Percentiles rank a stretch among this genome's conserved stretches.
Conservation (phyloP, 2,888 invertebrate genomes). For the Hypena proboscidalis region DNA sequence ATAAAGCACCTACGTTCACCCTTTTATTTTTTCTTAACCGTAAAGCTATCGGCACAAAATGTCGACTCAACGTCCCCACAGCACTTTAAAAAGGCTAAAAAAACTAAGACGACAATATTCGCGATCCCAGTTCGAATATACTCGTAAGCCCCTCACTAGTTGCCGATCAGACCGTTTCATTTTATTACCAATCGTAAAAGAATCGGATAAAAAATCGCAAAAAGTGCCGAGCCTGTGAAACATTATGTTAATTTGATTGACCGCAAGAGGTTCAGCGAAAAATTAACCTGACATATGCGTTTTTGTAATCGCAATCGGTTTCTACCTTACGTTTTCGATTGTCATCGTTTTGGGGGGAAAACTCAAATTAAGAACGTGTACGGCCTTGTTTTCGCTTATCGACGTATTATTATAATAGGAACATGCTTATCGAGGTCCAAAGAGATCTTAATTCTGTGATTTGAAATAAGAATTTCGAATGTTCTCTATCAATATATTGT, state of each 20-base stretch:
- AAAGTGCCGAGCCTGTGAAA: conserved; percentile 50
- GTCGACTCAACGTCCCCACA: conserved; percentile 11
- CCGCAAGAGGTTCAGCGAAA: conserved; percentile 35
- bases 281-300: conserved; percentile 29
- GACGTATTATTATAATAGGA: too few relatives aligned
- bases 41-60: conserved; percentile 3
- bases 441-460: neutral
- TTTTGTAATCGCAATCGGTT: conserved; percentile 24
- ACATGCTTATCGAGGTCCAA: too few relatives aligned
- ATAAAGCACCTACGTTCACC: too few relatives aligned
- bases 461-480: too few relatives aligned
- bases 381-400: neutral
- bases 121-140: conserved; percentile 12
- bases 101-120: conserved; percentile 27
- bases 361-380: neutral
- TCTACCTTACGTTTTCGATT: conserved; percentile 5
- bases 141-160: conserved; percentile 43
- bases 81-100: conserved; percentile 25
- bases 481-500: too few relatives aligned
- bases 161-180: conserved; percentile 59
- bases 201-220: conserved; percentile 55
- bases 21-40: neutral
- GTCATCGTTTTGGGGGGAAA: neutral
- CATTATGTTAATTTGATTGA: conserved; percentile 72
- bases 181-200: conserved; percentile 72